Evolutionary conservation across 2,113 vertebrate species (phyloP).

Genomic region (Rhinolophus sinicus): DNA sequence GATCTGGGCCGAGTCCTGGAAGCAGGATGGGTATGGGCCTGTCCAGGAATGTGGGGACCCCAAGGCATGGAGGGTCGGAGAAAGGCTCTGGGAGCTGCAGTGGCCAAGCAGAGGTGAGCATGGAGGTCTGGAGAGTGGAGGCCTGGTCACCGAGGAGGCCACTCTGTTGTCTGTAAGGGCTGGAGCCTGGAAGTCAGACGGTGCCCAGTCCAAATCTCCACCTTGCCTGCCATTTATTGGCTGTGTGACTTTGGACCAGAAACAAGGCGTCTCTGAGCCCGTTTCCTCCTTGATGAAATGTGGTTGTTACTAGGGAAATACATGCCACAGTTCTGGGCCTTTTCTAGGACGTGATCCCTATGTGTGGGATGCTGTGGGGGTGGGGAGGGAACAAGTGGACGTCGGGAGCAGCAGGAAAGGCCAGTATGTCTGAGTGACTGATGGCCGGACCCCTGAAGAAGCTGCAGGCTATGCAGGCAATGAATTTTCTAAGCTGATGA

Average conservation of each 20-base stretch:
- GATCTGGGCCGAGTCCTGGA: background rate
- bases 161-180: background rate
- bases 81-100: background rate
- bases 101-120: background rate
- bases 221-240: background rate
- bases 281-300: background rate
- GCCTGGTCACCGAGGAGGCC: background rate
- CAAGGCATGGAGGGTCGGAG: background rate
- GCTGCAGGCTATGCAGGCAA: background rate
- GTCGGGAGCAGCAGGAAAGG: background rate
- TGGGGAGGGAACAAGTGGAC: background rate
- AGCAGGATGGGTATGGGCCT: background rate
- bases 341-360: background rate
- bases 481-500: background rate
- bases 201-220: background rate
- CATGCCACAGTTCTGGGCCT: background rate
- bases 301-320: too few relatives aligned
- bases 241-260: background rate
- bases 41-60: background rate
- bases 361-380: rapidly evolving
- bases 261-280: background rate
- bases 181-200: background rate
- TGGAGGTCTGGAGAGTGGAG: too few relatives aligned
- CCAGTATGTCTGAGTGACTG: background rate
- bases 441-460: background rate